These are phyloP conservation scores for Syngnathus rostellatus DNA, from an alignment of 2,797 vertebrate genomes.

Conservation along the genomic window DNA sequence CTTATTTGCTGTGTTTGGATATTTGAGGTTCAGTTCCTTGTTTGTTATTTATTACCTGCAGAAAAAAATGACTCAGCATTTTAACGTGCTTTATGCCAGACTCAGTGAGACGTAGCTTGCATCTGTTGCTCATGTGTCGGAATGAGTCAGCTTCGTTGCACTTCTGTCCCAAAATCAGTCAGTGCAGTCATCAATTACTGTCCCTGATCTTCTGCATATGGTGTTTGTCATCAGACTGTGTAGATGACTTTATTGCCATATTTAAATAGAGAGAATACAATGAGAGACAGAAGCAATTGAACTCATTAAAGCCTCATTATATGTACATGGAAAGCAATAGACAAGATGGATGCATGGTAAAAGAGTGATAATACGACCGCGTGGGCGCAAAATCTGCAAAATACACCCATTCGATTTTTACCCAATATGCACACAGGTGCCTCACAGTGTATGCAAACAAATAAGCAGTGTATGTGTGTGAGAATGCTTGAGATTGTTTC, in stretches of 20 bases:
- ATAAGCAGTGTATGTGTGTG: neutral
- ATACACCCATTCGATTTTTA: too few relatives aligned
- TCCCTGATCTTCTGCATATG: neutral
- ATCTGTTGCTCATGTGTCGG: neutral
- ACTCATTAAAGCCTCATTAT: neutral
- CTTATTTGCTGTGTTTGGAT: neutral
- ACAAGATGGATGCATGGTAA: too few relatives aligned
- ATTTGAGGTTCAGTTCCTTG: neutral
- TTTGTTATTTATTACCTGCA: neutral
- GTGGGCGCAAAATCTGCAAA: too few relatives aligned
- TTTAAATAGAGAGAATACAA: neutral
- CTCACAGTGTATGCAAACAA: too few relatives aligned
- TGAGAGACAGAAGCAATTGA: neutral
- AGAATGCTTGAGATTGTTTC: too few relatives aligned
- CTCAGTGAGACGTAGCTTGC: constrained; percentile 1
- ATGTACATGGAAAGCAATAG: neutral
- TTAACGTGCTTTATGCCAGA: constrained; percentile 9
- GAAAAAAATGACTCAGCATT: neutral
- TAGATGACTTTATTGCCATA: neutral
- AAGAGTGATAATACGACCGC: too few relatives aligned
- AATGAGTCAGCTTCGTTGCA: neutral
- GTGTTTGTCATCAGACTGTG: neutral
- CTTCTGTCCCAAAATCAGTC: neutral
- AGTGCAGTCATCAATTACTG: neutral
- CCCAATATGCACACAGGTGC: too few relatives aligned